phyloP scores from a whole-genome alignment of 1,140 invertebrate species.

The Gyrodactylus salaris region DNA sequence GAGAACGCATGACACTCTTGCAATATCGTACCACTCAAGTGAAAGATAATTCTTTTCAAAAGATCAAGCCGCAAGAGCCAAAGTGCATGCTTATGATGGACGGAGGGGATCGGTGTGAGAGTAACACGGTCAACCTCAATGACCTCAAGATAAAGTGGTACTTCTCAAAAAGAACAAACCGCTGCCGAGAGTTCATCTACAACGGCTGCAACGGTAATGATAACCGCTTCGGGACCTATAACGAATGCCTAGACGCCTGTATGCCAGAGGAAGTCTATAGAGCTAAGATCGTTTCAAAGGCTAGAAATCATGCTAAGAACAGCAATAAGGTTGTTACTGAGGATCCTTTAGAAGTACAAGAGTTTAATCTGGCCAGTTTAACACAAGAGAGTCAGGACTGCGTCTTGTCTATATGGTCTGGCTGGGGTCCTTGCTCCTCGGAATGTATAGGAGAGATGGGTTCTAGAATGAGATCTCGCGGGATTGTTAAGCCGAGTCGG shows the following conservation, averaged over 20 bases:
- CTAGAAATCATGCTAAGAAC: neutral
- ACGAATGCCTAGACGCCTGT: constrained; percentile 8
- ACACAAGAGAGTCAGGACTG: neutral
- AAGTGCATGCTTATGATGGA: neutral
- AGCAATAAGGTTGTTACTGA: neutral
- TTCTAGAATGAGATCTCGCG: neutral
- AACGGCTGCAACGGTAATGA: constrained; percentile 10
- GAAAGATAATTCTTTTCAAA: neutral
- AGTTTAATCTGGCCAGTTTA: neutral
- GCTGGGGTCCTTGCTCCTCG: neutral
- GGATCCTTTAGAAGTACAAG: neutral
- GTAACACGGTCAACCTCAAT: neutral
- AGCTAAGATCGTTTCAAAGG: neutral
- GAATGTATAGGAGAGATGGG: neutral
- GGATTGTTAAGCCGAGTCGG: neutral
- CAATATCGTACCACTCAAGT: neutral
- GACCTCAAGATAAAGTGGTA: constrained; percentile 6
- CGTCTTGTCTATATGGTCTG: constrained; percentile 1
- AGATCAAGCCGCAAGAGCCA: neutral
- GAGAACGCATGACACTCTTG: neutral
- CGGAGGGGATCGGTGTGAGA: neutral
- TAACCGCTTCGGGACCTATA: constrained; percentile 9
- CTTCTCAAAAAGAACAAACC: constrained; percentile 6
- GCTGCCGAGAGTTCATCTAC: constrained; percentile 9
- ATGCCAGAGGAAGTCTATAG: constrained; percentile 5